These are phyloP conservation scores for Pandion haliaetus DNA, from an alignment of 2,113 vertebrate genomes.

Conservation along the genomic window DNA sequence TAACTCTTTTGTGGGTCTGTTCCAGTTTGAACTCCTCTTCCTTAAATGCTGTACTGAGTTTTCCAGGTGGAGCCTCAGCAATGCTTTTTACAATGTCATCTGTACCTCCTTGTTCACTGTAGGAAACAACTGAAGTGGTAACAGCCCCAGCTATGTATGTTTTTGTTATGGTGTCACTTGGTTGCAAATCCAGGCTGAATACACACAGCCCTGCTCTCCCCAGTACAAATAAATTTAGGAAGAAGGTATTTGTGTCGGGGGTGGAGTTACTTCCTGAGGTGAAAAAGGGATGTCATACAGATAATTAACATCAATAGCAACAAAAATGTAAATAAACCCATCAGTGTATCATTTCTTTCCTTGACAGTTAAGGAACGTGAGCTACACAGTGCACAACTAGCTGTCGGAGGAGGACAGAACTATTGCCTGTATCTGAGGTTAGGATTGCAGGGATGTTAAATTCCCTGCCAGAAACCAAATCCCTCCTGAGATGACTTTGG, in stretches of 20 bases:
- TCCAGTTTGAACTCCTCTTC: not conserved
- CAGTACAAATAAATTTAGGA: not conserved
- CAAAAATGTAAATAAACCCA: not conserved
- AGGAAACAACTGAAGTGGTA: not conserved
- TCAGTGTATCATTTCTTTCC: not conserved
- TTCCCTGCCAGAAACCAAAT: not conserved
- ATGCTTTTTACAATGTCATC: not conserved
- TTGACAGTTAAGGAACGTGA: not conserved
- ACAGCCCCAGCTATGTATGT: not conserved
- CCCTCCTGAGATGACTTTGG: not conserved
- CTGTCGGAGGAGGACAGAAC: not conserved
- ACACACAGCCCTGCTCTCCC: not conserved
- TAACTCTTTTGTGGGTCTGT: not conserved
- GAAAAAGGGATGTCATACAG: not conserved
- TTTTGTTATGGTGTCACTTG: not conserved
- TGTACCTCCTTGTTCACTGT: not conserved
- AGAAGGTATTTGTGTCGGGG: not conserved
- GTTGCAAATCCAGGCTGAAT: not conserved
- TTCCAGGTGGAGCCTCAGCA: not conserved
- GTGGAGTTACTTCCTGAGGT: not conserved
- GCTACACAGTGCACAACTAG: rapidly evolving
- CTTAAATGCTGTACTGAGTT: not conserved
- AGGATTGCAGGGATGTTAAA: not conserved
- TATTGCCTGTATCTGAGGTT: not conserved
- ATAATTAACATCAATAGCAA: not conserved